Base-by-base conservation (phyloP, 2,888 invertebrate genomes). In the Cephus runcator region DNA sequence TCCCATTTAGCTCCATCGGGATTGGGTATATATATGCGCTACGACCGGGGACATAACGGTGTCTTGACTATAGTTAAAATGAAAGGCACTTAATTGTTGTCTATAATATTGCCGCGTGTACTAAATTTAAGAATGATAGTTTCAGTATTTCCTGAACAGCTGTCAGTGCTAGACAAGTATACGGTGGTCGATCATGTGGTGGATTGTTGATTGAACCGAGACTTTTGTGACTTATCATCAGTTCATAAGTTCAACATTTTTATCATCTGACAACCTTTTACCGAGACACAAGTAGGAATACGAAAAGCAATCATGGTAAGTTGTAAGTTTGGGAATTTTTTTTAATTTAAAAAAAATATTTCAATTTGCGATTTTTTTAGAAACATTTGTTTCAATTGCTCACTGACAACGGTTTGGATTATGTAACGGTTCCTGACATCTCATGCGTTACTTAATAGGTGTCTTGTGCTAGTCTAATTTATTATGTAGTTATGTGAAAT, bases 61-160 rank as follows among this genome's bases (percentile, higher is more conserved):
- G 86, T 88, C 87, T 83, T 86, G 85, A 90, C 90, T 91, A 86
- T 90, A 89, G 88, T 88, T 88, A 89, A 91, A 91, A 91, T 90
- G 91, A 91, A 91, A 91, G 91, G 91, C 88, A 86, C 85, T 85
- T 89, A 89, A 90, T 90, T 89, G 89, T 88, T 85, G 87, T 87
- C 88, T 88, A 88, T 87, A 88, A 87, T 87, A 86, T 88, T 86
- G 85, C 86, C 83, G 83, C 79, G 77, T 83, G 84, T 86, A 88
- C 88, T 88, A 87, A 89, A 89, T 88, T 88, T 87, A 84, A 88
- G 88, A 89, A 89, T 88, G 88, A 89, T 89, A 88, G 88, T 89
- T 90, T 89, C 91, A 91, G 91, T 91, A 88, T 90, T 91, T 91
- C 89, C 89, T 89, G 90, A 91, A 91, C 91, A 88, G 88, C 88